A percentile compares a stretch with the other conserved stretches of the same genome.
These are phyloP conservation scores for Hydractinia symbiolongicarpus DNA, from an alignment of 30 jellyfish, hydroid and myxozoan genomes.

Conservation along the genomic window DNA sequence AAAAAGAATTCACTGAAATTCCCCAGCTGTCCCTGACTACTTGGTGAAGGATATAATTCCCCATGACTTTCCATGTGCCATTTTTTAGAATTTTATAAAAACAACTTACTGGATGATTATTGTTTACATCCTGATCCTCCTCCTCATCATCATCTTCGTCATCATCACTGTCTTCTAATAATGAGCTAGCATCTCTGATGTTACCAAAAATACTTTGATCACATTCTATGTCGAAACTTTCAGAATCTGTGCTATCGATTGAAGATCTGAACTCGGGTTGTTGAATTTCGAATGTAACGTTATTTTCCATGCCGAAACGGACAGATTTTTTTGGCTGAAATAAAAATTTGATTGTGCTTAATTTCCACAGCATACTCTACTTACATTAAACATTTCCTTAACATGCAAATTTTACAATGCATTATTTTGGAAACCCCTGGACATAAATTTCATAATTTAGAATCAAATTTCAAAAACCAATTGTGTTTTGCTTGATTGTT, in stretches of 20 bases:
- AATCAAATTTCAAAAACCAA: no score
- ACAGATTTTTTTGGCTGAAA: constrained; percentile 43
- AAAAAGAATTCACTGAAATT: no score
- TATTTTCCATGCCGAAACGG: constrained; percentile 60
- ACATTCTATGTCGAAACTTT: constrained; percentile 12
- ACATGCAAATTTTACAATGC: neutral
- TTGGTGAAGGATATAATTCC: no score
- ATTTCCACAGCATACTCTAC: neutral
- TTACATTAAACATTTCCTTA: neutral
- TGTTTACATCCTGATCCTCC: no score
- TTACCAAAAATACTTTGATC: constrained; percentile 37
- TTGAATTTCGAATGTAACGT: constrained; percentile 36
- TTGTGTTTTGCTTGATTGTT: no score
- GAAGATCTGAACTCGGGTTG: constrained; percentile 30
- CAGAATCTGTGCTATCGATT: constrained; percentile 31
- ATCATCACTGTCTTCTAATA: constrained; percentile 50
- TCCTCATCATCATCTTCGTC: constrained; percentile 19
- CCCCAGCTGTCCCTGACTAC: no score
- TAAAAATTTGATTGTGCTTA: neutral
- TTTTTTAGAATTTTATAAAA: no score
- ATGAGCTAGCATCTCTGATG: constrained; percentile 60
- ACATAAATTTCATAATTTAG: no score
- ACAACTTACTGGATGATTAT: no score
- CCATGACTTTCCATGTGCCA: no score
- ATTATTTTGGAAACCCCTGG: no score